A percentile compares a stretch with the other conserved stretches of the same genome.
Evolutionary conservation across 2,113 vertebrate species (phyloP).

Genomic region (Dipodomys ordii): DNA sequence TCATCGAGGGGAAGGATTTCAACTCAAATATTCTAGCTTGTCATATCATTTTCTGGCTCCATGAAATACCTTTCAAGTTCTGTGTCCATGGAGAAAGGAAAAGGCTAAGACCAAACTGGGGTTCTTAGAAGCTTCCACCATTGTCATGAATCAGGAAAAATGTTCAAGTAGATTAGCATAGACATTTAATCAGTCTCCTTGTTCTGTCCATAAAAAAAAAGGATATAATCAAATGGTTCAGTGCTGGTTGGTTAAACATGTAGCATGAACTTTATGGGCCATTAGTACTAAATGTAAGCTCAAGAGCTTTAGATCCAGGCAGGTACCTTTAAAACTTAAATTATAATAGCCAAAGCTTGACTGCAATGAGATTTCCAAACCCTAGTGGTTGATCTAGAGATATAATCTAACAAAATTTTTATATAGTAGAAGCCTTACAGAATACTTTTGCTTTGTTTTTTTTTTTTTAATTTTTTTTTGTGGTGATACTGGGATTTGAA

Average conservation of each 20-base stretch:
- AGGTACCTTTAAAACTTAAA: conserved; percentile 53
- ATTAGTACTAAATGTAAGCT: conserved; percentile 15
- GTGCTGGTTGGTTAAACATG: conserved; percentile 38
- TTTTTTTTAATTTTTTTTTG: too few relatives aligned
- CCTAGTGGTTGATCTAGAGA: conserved; percentile 15
- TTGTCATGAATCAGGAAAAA: conserved; percentile 33
- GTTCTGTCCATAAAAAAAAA: conserved; percentile 37
- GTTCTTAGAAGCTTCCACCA: conserved; percentile 3
- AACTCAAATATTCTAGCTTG: conserved; percentile 32
- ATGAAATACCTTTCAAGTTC: conserved; percentile 9
- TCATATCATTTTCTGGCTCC: neutral
- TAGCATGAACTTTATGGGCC: conserved; percentile 40
- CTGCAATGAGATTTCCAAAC: conserved; percentile 5
- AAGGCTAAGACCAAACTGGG: neutral
- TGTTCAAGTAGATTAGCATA: conserved; percentile 42
- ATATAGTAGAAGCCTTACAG: neutral
- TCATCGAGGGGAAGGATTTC: neutral
- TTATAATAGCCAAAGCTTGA: neutral
- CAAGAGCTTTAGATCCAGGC: conserved; percentile 35
- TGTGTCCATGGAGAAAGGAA: neutral
- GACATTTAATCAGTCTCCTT: conserved; percentile 53
- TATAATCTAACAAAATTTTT: conserved; percentile 9
- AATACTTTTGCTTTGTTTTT: neutral
- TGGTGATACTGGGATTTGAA: too few relatives aligned
- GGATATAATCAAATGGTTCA: conserved; percentile 52